Base-by-base conservation (phyloP, 2,113 vertebrate genomes). In the Mustela lutreola region DNA sequence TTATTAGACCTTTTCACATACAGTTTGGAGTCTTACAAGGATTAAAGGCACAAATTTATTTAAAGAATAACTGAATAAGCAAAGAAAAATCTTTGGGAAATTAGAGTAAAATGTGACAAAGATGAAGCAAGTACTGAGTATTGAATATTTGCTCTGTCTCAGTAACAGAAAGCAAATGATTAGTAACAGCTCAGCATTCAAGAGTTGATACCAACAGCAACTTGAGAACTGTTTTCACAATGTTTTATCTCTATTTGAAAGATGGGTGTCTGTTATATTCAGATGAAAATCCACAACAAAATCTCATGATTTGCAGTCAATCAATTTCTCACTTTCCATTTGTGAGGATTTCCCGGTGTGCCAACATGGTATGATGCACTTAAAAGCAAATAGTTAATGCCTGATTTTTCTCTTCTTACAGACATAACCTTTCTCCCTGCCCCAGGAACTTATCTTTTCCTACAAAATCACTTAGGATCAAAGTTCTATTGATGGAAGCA, bases 31-130 rank as follows among this genome's bases (percentile, higher is more conserved):
- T 53, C 21, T 45, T 92, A 94, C 0, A 71, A 60, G 56, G 82
- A 91, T 86, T 71, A 56, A 73, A 50, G 75, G 36, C 79, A 96
- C 91, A 96, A 87, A 45, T 0, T 42, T 42, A 89, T 58, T 92
- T 85, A 93, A 90, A 82, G 73, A 79, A 63, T 71, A 97, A 89
- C 18, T 70, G 19, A 79, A 48, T 65, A 53, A 73, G 56, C 26
- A 85, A 89, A 82, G 78, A 91, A 70, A 93, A 93, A 9, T 36
- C 7, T 95, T 93, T 82, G 48, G 21, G 24, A 15, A 53, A 12
- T 81, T 81, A 85, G 53, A n/a, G 26, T 63, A 82, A 89, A 89
- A 45, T 73, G 19, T 53, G 36, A 88, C 7, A 53, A 18, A 86
- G n/a, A 12, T 85, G 26, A 94, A 96, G 73, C 4, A 89, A 87